These are phyloP conservation scores for Ophthalmotilapia sp. DNA, from an alignment of 2,113 vertebrate species.

Conservation along the genomic window DNA sequence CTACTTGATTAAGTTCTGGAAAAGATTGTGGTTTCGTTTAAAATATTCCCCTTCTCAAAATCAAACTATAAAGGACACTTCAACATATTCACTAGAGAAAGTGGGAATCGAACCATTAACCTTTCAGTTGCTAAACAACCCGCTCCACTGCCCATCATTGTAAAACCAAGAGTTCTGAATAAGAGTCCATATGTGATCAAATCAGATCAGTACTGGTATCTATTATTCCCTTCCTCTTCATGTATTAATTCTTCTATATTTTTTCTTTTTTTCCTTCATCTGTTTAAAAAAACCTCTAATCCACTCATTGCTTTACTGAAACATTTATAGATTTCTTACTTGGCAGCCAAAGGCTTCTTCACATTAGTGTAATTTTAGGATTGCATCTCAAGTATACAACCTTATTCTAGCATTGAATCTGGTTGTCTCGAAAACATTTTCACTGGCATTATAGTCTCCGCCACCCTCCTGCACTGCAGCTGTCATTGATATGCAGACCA, in stretches of 20 bases:
- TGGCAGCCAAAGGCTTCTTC: not conserved
- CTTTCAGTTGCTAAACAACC: not conserved
- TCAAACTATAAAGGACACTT: not conserved
- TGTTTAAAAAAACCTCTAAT: not conserved
- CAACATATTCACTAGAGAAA: not conserved
- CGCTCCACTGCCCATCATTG: not conserved
- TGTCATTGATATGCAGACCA: slow-evolving; percentile 64
- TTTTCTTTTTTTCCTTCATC: not conserved
- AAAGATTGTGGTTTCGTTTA: not conserved
- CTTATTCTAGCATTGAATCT: slow-evolving; percentile 13
- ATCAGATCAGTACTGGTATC: not conserved
- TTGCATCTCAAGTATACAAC: not conserved
- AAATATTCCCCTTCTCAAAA: not conserved
- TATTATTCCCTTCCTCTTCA: not conserved
- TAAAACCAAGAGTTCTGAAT: not conserved
- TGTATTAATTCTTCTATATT: not conserved
- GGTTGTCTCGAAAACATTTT: not conserved
- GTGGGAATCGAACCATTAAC: not conserved
- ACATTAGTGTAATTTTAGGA: not conserved
- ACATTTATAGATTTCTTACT: not conserved
- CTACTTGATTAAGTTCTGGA: not conserved
- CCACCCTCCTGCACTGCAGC: slow-evolving; percentile 22
- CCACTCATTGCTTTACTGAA: not conserved
- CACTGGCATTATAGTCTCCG: not conserved
- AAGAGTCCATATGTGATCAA: not conserved